Evolutionary conservation across 2,113 vertebrate species (phyloP), one percentile per base, ranked within the genome.

Genomic region (Siphamia tubifer): DNA sequence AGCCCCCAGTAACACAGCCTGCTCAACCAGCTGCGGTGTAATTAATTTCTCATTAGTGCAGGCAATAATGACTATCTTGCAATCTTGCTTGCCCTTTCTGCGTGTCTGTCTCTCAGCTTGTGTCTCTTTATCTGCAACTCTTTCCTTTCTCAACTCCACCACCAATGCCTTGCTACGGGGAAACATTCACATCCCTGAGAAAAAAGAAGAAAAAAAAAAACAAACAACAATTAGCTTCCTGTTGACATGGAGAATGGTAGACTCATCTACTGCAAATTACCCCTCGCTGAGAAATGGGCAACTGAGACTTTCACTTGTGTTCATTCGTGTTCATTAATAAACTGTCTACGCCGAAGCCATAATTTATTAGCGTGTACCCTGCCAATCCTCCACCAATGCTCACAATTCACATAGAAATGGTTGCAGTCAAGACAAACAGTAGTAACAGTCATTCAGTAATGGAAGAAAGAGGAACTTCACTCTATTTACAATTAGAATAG

Each of bases 221-320:
- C 77, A 89, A 89, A 87, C 80, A 85, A 68, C 77, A 85, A 89
- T 89, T 90, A 88, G 82, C 72, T 74, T 83, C 82, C 74, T 79
- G 78, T 81, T 79, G 87, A 85, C 71, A 80, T 30, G 45, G 66
- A 68, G 61, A 78, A 82, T 71, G 32, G 72, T 58, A 75, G 64
- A 77, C 76, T 74, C 61, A 79, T 80, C 68, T 73, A 44, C 27
- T 63, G 73, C 61, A 85, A 83, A 89, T 86, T 77, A 87, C 58
- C 57, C 35, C 75, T 71, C 16, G 10, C 52, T 53, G 68, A 83
- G 72, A 44, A 74, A 72, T 31, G 47, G 70, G 48, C 68, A 75
- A 56, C 21, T 2, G 61, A 57, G 72, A 47, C 31, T 74, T 83
- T 72, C 42, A 62, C 42, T 80, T 77, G 51, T 55, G 68, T n/a